phyloP scores from a whole-genome alignment of 2,888 invertebrate species.

The Parthenolecanium corni region DNA sequence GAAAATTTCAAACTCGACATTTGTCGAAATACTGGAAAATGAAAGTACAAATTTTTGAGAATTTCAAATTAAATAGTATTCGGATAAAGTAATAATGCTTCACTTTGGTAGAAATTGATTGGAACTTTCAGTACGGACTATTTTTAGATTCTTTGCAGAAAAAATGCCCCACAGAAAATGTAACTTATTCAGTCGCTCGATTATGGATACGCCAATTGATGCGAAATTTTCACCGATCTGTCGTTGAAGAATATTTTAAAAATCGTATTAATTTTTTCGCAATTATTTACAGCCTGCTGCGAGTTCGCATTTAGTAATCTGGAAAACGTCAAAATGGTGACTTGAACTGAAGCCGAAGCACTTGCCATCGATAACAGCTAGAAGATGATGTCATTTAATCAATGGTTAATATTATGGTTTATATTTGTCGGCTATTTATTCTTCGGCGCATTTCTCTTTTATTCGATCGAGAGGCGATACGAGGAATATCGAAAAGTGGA shows the following conservation, averaged over 20 bases:
- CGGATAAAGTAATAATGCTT: too few relatives aligned
- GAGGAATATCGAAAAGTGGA: conserved; percentile 41
- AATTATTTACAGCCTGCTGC: neutral
- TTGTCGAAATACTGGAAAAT: too few relatives aligned
- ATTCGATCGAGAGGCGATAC: conserved; percentile 63
- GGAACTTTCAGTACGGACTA: too few relatives aligned
- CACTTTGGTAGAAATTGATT: too few relatives aligned
- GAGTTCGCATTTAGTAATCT: neutral
- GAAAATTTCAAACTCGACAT: too few relatives aligned
- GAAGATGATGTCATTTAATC: conserved; percentile 60
- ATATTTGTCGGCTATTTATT: conserved; percentile 64
- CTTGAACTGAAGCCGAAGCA: neutral
- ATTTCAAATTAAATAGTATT: too few relatives aligned
- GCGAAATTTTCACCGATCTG: neutral
- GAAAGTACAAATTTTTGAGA: too few relatives aligned
- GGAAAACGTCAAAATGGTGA: conserved; percentile 8
- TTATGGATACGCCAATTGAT: neutral
- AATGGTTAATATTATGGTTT: conserved; percentile 61
- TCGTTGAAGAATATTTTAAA: neutral
- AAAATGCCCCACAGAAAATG: neutral
- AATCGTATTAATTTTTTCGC: neutral
- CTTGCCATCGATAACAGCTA: neutral
- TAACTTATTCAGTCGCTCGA: neutral
- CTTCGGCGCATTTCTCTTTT: conserved; percentile 75
- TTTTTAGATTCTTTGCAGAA: neutral